Base-by-base conservation (phyloP, 2,113 vertebrate genomes). In the Hucho hucho region DNA sequence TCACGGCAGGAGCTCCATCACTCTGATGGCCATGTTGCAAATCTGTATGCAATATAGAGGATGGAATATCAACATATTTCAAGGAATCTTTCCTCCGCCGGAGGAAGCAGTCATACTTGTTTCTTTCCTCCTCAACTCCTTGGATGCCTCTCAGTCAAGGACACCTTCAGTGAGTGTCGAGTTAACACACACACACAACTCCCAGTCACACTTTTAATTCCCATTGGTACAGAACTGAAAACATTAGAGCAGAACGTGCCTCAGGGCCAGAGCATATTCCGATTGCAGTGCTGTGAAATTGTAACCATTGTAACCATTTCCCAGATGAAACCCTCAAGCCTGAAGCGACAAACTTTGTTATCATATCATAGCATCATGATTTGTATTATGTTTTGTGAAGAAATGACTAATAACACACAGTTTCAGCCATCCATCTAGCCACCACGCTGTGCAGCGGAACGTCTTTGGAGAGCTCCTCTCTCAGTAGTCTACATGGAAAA, bases 301-400 rank as follows among this genome's bases (percentile, higher is more conserved):
- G 32, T 6, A 32, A 32, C 32, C 32, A 0, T 9, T 37, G 32
- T 37, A 37, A 37, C 32, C 32, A 37, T 37, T 37, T 9, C 7
- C 32, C 32, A 37, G 32, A 37, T 9, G 1, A 37, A 37, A 37
- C 9, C 37, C 37, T 11, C 37, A 43, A 43, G 7, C 37, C 37
- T 43, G 3, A 43, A 11, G 37, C 79, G 79, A 72, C 81, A 68
- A 82, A 78, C 78, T 81, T 86, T 85, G 80, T 84, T 82, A 7
- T 75, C 64, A 70, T 11, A 43, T 43, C 84, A 81, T 75, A 80
- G 81, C 82, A 78, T 80, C 75, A 75, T 86, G 86, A 89, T 86
- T 86, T 88, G 83, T 86, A 75, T 80, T 24, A 1, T 75, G 58
- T 76, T 75, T 75, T 83, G 79, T 84, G 79, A 87, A 79, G 82